Percentiles rank a stretch among this genome's conserved stretches.
Conservation (phyloP, 2,113 vertebrate genomes). For the Turdus rufiventris region DNA sequence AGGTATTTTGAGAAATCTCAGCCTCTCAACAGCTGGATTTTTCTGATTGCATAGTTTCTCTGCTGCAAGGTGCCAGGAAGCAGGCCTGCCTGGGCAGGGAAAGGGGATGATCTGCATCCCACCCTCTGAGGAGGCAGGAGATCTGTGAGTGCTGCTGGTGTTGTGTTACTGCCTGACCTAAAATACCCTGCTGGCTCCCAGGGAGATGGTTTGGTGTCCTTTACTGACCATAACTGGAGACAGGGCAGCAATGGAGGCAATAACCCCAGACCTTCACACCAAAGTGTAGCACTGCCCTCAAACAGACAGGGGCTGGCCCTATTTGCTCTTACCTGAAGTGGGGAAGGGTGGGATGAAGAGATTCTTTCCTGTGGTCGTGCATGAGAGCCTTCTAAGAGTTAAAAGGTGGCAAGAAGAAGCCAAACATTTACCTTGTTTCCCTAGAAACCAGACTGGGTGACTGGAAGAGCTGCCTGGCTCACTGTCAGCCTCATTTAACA, state of each 20-base stretch:
- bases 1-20: background rate
- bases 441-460: slow-evolving; percentile 40
- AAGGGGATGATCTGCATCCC: background rate
- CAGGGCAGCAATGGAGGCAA: accelerated
- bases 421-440: slow-evolving; percentile 64
- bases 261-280: accelerated
- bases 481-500: background rate
- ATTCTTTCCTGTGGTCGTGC: background rate
- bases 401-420: background rate
- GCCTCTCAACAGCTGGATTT: accelerated
- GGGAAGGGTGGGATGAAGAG: background rate
- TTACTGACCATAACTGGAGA: background rate
- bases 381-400: background rate
- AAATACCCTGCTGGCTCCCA: background rate
- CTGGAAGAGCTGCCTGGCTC: slow-evolving; percentile 1
- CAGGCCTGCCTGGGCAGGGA: accelerated
- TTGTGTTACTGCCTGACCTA: background rate
- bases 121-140: background rate
- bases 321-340: accelerated
- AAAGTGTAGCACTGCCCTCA: accelerated
- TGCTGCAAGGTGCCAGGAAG: background rate
- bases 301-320: accelerated
- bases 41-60: background rate
- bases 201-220: accelerated
- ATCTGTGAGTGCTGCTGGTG: accelerated